Evolutionary conservation across 2,888 invertebrate genomes (phyloP), one percentile per base, ranked within the genome.

Genomic region (Trachelus troglodyta): DNA sequence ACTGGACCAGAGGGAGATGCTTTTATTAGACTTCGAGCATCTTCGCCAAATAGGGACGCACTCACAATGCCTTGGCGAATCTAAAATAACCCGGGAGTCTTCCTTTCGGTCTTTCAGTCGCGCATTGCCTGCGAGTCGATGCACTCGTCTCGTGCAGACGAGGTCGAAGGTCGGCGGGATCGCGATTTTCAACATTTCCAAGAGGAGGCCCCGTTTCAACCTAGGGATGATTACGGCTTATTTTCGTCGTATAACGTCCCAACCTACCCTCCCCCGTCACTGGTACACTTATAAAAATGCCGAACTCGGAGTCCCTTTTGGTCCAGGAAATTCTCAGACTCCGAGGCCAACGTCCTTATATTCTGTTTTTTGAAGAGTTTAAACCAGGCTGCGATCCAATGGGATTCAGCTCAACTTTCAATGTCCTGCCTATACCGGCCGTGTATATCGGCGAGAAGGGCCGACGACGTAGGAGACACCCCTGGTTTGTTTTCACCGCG

Each of bases 11-110:
- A 56, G 83, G 85, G 84, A 83, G 82, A 76, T 83, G 85, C 86
- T 87, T 86, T 87, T 87, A 87, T 86, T 86, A 87, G 87, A 87
- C 85, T 86, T 83, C 86, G 85, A 86, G 86, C 85, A 87, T 88
- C 87, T 86, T 83, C 85, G 87, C 88, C 87, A 88, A 88, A 86
- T 88, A 86, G 88, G 87, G 85, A 85, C 86, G 88, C 83, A 79
- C 82, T 84, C 87, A 88, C 88, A 87, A 89, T 88, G 86, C 34
- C 74, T 30, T 35, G 75, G 75, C 69, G 77, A 69, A 80, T 81
- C 83, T 76, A 82, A 82, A 83, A 83, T 83, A 82, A 79, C 80
- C 79, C 79, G 31, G 31, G 31, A 71, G 31, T 31, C 71, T 33
- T 77, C 69, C 69, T 34, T 74, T 74, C 74, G 78, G 71, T 74